Evolutionary conservation across 2,888 invertebrate species (phyloP).

Genomic region (Byasa hedistus): DNA sequence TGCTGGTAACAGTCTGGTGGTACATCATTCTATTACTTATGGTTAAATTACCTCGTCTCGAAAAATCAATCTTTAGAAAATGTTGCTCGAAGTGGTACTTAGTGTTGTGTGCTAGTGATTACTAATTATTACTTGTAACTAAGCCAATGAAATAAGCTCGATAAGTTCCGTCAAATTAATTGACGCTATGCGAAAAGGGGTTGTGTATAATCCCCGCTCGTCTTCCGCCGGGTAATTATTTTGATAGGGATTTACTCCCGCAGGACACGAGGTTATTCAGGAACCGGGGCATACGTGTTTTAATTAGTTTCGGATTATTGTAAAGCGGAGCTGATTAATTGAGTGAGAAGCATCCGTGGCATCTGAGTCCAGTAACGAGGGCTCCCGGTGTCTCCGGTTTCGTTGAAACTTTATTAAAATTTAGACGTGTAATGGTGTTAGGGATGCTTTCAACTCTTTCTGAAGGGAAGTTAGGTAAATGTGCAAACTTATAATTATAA

Average conservation of each 20-base stretch:
- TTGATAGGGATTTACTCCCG: constrained; percentile 51
- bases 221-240: constrained; percentile 59
- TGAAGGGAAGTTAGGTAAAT: too few relatives aligned
- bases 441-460: too few relatives aligned
- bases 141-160: constrained; percentile 49
- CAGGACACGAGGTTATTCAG: constrained; percentile 39
- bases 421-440: neutral
- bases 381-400: neutral
- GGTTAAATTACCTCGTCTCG: too few relatives aligned
- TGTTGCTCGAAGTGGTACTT: too few relatives aligned
- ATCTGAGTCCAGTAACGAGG: constrained; percentile 27
- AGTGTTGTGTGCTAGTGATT: neutral
- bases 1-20: too few relatives aligned
- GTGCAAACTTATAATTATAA: too few relatives aligned
- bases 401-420: constrained; percentile 2
- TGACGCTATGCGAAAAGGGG: constrained; percentile 48
- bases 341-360: constrained; percentile 38
- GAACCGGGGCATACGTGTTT: constrained; percentile 51
- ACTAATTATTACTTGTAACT: constrained; percentile 26
- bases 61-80: too few relatives aligned
- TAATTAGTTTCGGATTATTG: constrained; percentile 68
- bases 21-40: too few relatives aligned
- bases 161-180: constrained; percentile 57
- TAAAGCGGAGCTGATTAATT: constrained; percentile 51
- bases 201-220: constrained; percentile 48